Evolutionary conservation across 64 coral and sea anemone species (phyloP).

Genomic region (Catalaphyllia jardinei): DNA sequence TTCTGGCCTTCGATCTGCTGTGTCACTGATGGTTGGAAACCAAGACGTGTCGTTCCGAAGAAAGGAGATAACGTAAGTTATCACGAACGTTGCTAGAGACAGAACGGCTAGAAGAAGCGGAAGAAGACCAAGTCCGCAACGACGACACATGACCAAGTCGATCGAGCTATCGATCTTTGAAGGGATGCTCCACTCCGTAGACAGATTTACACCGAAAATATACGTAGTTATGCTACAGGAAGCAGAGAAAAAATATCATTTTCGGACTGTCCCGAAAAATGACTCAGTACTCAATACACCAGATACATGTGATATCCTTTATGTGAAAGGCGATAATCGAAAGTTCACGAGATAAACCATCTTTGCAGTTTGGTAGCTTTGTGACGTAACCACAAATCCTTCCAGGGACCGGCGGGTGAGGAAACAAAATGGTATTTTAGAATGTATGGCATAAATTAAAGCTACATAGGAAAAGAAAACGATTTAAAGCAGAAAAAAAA

Average conservation of each 20-base stretch:
- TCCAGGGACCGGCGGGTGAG: not conserved
- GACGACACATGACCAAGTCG: constrained; percentile 38
- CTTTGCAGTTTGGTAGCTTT: no score
- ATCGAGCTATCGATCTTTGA: not conserved
- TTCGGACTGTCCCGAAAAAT: not conserved
- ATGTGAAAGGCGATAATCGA: not conserved
- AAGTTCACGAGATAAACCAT: no score
- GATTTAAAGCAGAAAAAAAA: no score
- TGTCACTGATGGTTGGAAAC: constrained; percentile 73
- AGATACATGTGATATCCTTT: not conserved
- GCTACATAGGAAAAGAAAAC: no score
- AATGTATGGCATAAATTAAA: no score
- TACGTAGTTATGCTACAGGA: not conserved
- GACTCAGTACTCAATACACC: not conserved
- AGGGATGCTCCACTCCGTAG: no score
- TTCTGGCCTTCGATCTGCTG: constrained; percentile 57
- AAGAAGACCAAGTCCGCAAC: constrained; percentile 52
- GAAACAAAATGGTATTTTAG: not conserved
- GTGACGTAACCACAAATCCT: not conserved
- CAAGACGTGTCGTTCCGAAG: constrained; percentile 55
- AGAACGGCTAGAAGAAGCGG: constrained; percentile 58
- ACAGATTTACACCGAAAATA: not conserved
- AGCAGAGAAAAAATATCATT: not conserved
- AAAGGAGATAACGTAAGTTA: constrained; percentile 67
- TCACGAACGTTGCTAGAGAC: constrained; percentile 35